Percentiles rank a stretch among this genome's conserved stretches.
phyloP scores from a whole-genome alignment of 1,140 invertebrate genomes.

The Aphelenchoides fujianensis region DNA sequence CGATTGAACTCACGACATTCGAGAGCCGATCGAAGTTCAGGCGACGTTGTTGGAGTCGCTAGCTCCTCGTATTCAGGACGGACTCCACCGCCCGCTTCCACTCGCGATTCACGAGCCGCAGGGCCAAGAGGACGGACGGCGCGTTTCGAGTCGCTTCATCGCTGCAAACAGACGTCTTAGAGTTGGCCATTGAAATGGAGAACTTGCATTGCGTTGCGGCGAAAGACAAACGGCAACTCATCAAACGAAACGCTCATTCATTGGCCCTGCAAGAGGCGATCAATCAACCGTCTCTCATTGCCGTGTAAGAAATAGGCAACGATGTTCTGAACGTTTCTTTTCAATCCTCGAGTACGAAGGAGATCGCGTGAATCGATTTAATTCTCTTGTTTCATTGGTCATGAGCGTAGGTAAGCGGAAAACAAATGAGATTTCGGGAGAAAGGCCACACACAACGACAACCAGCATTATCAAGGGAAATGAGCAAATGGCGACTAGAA shows the following conservation, averaged over 20 bases:
- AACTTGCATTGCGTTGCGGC: slow-evolving; percentile 2
- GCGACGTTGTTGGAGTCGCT: slow-evolving; percentile 9
- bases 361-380: too few relatives aligned
- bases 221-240: slow-evolving; percentile 16
- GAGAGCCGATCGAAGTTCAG: not conserved
- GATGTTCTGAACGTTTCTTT: not conserved
- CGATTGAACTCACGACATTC: not conserved
- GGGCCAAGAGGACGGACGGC: not conserved
- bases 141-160: not conserved
- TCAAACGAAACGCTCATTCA: slow-evolving; percentile 14
- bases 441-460: too few relatives aligned
- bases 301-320: too few relatives aligned
- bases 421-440: too few relatives aligned
- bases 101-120: not conserved
- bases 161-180: not conserved
- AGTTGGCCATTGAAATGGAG: not conserved
- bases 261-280: too few relatives aligned
- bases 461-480: too few relatives aligned
- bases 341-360: too few relatives aligned
- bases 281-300: too few relatives aligned
- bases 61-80: not conserved
- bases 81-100: slow-evolving; percentile 13
- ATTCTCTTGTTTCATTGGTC: too few relatives aligned
- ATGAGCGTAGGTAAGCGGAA: too few relatives aligned
- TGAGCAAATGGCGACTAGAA: not conserved